Evolutionary conservation across 2,888 invertebrate species (phyloP).

Genomic region (Xanthorhoe spadicearia): DNA sequence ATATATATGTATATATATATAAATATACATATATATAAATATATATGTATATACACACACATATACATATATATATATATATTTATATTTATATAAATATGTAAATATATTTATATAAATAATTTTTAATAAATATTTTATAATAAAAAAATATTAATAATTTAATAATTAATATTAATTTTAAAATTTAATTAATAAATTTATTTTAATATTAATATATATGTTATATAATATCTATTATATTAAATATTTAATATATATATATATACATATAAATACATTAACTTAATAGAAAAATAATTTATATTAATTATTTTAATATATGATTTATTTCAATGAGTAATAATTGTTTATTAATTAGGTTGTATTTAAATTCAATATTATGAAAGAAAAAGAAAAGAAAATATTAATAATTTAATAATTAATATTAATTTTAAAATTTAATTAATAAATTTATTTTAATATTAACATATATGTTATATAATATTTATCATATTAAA

Average conservation of each 20-base stretch:
- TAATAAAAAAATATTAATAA: conserved; percentile 43
- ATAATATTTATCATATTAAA: conserved; percentile 18
- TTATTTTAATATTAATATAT: conserved; percentile 32
- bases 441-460: neutral
- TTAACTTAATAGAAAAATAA: conserved; percentile 45
- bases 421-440: conserved; percentile 31
- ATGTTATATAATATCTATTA: conserved; percentile 26
- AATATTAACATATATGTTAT: conserved; percentile 26
- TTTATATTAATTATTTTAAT: conserved; percentile 50
- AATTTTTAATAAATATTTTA: conserved; percentile 53
- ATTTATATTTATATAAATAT: conserved; percentile 27
- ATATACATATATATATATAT: conserved; percentile 22
- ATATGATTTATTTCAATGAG: conserved; percentile 34
- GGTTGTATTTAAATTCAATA: conserved; percentile 48
- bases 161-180: conserved; percentile 14
- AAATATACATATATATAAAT: too few species aligned
- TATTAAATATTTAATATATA: conserved; percentile 38
- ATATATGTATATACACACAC: too few species aligned
- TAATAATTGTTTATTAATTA: conserved; percentile 48
- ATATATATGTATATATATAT: too few species aligned
- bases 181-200: conserved; percentile 35
- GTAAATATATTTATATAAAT: too few species aligned
- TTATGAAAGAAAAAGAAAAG: conserved; percentile 47
- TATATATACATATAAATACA: conserved; percentile 38
- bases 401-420: conserved; percentile 47